Evolutionary conservation across 2,797 vertebrate genomes (phyloP), one percentile per base, ranked within the genome.

Genomic region (Lepilemur ruficaudatus): DNA sequence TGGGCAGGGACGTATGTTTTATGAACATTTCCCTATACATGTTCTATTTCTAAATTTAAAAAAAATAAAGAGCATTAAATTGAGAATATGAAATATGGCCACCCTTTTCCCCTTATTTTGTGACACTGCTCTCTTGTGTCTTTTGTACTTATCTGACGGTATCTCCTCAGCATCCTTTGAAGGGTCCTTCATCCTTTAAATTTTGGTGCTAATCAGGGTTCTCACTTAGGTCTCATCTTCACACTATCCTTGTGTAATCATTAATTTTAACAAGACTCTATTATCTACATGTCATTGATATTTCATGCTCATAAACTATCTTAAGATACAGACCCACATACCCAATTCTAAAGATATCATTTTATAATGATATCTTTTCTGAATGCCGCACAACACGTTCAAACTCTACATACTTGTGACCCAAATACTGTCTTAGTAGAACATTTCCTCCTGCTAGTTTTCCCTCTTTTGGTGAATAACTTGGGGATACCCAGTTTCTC

Each of bases 321-420:
- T 38, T 61, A 38, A 82, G 20, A 25, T 70, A 7, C 57, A 94
- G 43, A 13, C 1, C 4, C 38, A 76, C 13, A 69, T n/a, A 20
- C 7, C 41, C 18, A 61, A 32, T 13, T 67, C 32, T 15, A 38
- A 38, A 38, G 38, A 38, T 38, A 38, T 38, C 38, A 38, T 38
- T 38, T 38, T 38, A 69, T 23, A 88, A 38, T 57, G 17, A 13
- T 73, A 28, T 73, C 22, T 83, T 23, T 70, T 79, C 23, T 13
- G 2, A 59, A 38, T 20, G 2, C 3, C 28, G 30, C 18, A 30
- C 32, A 75, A 41, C 4, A 35, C 18, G 14, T 23, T 43, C 11
- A 6, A 72, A 35, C 28, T 73, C 25, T 57, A 2, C 13, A 32
- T 46, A 14, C 2, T 0, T 0, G 13, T 32, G 10, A 17, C 7